These are phyloP conservation scores for Andrena fulva DNA, from an alignment of 2,888 invertebrate genomes.

Conservation along the genomic window DNA sequence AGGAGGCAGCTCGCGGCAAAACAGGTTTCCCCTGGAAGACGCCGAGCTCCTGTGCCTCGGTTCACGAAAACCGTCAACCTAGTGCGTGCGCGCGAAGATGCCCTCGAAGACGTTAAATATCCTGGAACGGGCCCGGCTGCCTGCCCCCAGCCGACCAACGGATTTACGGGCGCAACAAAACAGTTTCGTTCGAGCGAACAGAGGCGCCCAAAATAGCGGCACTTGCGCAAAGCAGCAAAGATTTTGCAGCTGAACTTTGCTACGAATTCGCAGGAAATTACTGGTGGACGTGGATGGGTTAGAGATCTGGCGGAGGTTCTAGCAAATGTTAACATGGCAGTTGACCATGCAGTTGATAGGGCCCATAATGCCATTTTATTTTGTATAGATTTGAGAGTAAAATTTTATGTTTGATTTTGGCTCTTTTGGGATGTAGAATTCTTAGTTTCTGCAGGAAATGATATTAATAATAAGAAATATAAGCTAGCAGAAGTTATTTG, in stretches of 20 bases:
- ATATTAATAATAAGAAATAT: too few relatives aligned
- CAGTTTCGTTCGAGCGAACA: slow-evolving; percentile 45
- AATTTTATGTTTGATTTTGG: too few relatives aligned
- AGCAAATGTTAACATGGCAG: too few relatives aligned
- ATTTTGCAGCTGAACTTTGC: slow-evolving; percentile 45
- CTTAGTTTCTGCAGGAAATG: too few relatives aligned
- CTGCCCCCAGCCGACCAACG: slow-evolving; percentile 19
- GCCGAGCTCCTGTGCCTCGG: slow-evolving; percentile 49
- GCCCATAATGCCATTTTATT: too few relatives aligned
- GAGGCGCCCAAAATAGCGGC: slow-evolving; percentile 55
- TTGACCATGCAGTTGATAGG: too few relatives aligned
- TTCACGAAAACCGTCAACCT: slow-evolving; percentile 53
- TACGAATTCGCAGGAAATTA: slow-evolving; percentile 19
- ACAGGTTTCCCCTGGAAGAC: slow-evolving; percentile 64
- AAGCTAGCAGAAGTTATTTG: too few relatives aligned
- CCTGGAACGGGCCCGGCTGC: slow-evolving; percentile 38
- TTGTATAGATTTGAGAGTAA: too few relatives aligned
- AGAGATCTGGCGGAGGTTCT: not conserved
- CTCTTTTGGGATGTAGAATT: too few relatives aligned
- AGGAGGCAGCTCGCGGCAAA: slow-evolving; percentile 48
- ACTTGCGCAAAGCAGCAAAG: slow-evolving; percentile 53
- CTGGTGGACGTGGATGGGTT: slow-evolving; percentile 32
- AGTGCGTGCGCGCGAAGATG: slow-evolving; percentile 19
- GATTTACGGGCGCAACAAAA: slow-evolving; percentile 52
- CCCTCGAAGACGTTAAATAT: slow-evolving; percentile 33